Base-by-base conservation (phyloP, 2,888 invertebrate genomes). In the Tenodera sinensis region DNA sequence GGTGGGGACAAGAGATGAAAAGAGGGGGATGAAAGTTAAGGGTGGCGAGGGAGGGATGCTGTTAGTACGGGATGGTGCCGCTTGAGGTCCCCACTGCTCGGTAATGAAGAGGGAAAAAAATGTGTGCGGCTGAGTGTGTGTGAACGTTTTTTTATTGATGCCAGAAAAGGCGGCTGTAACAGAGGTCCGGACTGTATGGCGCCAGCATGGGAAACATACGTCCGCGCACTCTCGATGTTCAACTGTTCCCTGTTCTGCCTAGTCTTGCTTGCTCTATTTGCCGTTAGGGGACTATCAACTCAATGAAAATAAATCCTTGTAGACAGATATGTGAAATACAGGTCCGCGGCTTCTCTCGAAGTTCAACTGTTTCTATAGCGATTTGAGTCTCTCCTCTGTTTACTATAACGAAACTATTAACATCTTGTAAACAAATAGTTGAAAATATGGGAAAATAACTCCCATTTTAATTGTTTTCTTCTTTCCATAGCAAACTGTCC, bases 31-130 rank as follows among this genome's bases (percentile, higher is more conserved):
- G 82, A 82, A 34, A 12, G 28, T 54, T 71, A 54, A 54, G 42
- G 54, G n/a, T n/a, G 54, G 9, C 27, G n/a, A 71, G 54, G 83
- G 83, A 30, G 83, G 83, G 88, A 71, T 88, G 88, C 71, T 88
- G 71, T 71, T 89, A 89, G 89, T 89, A 89, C 89, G 83, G 34
- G 88, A 85, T 28, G 84, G 28, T 28, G 88, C 89, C 89, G 88
- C 85, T 42, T 85, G 89, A 89, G 89, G 88, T 87, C 89, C 89
- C 85, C 88, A 85, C 89, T 83, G 89, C 88, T 54, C 87, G 88
- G 87, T 87, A 87, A 87, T 87, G 87, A 87, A 71, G 54, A 25
- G 54, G 20, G 25, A 84, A 88, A 88, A 88, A 84, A 84, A 81
- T 84, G 47, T 83, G 25, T 28, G 28, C 12, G 42, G 83, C 27